phyloP scores from a whole-genome alignment of 2,797 vertebrate species.

The Thunnus albacares region DNA sequence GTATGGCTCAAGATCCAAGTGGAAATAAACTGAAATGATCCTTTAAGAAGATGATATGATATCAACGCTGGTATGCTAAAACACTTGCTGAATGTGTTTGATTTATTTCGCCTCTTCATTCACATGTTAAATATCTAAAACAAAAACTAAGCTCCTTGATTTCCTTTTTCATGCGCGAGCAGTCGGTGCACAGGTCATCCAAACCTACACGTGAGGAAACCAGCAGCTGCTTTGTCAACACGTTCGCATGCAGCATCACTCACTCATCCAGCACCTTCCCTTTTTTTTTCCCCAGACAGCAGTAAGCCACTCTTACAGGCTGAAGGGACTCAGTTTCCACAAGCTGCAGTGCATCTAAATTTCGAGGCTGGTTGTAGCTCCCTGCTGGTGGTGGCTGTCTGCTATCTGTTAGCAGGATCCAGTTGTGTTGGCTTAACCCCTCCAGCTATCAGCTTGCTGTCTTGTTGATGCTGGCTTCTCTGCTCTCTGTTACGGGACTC shows the following conservation, averaged over 20 bases:
- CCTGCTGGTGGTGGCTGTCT: conserved; percentile 24
- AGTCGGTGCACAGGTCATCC: neutral
- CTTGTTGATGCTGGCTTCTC: conserved; percentile 56
- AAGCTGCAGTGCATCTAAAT: conserved; percentile 42
- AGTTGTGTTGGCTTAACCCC: conserved; percentile 57
- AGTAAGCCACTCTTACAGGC: conserved; percentile 20
- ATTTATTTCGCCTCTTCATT: too few species aligned
- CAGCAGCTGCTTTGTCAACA: conserved; percentile 21
- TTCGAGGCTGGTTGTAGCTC: conserved; percentile 32
- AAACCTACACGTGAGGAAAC: neutral
- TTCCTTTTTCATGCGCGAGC: neutral
- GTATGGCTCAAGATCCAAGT: too few species aligned
- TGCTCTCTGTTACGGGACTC: conserved; percentile 54
- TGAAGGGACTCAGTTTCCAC: conserved; percentile 34
- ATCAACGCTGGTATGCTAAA: neutral
- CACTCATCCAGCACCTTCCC: conserved; percentile 13
- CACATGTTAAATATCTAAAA: neutral
- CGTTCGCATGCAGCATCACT: neutral
- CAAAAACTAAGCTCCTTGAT: neutral
- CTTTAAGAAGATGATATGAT: too few species aligned
- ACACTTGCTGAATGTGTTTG: neutral
- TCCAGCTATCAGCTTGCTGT: conserved; percentile 63
- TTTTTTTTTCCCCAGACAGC: conserved; percentile 18
- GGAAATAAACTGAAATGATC: neutral
- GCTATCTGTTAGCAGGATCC: conserved; percentile 59